phyloP scores from a whole-genome alignment of 2,113 vertebrate species.

The Lanius ludovicianus region DNA sequence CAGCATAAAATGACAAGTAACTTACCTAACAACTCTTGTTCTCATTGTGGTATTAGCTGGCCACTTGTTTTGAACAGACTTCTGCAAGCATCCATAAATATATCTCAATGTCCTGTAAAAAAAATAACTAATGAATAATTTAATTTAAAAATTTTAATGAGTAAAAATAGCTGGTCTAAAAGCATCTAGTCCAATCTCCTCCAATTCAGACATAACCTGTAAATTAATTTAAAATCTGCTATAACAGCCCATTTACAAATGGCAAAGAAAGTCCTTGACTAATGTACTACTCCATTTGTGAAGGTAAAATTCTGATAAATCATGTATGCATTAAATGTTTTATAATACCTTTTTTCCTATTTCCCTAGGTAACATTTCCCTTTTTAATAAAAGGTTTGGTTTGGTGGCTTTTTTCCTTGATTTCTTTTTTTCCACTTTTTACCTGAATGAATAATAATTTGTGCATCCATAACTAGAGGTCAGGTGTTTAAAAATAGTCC shows the following conservation, averaged over 20 bases:
- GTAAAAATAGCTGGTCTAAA: background rate
- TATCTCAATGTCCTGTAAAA: slow-evolving; percentile 88
- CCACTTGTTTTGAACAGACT: slow-evolving; percentile 95
- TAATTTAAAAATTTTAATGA: background rate
- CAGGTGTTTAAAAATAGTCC: background rate
- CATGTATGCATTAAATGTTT: background rate
- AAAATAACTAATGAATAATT: slow-evolving; percentile 46
- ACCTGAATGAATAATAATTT: background rate
- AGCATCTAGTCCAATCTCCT: background rate
- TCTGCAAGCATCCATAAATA: slow-evolving; percentile 97
- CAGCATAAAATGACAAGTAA: background rate
- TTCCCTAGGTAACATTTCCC: background rate
- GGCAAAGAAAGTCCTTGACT: background rate
- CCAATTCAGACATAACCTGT: background rate
- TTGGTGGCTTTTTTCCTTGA: background rate
- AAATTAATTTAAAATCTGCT: background rate
- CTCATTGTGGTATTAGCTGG: slow-evolving; percentile 93
- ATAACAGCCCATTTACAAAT: background rate
- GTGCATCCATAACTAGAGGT: background rate
- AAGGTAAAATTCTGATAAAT: background rate
- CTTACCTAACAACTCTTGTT: slow-evolving; percentile 97
- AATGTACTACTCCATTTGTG: background rate
- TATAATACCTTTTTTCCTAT: background rate
- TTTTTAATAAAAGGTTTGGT: background rate
- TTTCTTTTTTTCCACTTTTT: background rate